These are phyloP conservation scores for Mya arenaria DNA, from an alignment of 1,140 invertebrate species.

Conservation along the genomic window DNA sequence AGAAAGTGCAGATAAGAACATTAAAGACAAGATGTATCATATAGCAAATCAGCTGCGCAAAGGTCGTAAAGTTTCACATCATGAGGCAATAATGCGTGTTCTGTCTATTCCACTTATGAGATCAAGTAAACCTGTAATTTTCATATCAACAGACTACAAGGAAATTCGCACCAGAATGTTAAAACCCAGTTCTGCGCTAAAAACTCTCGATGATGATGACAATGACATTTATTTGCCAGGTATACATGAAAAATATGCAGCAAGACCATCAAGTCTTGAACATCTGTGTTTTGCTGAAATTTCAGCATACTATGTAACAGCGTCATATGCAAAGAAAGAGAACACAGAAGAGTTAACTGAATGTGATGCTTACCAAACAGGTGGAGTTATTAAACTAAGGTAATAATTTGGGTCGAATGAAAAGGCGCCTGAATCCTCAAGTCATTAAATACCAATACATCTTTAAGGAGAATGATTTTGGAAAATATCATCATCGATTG, in stretches of 20 bases:
- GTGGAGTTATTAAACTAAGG: not conserved
- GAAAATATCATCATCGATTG: no score
- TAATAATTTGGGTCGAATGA: slow-evolving; percentile 15
- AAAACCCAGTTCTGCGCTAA: no score
- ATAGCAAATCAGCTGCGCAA: slow-evolving; percentile 28
- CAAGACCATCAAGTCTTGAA: slow-evolving; percentile 17
- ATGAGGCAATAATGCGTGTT: no score
- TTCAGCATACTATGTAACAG: not conserved
- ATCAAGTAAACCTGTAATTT: no score
- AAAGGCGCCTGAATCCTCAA: not conserved
- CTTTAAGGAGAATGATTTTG: no score
- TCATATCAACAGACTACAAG: no score
- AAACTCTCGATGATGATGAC: slow-evolving; percentile 22
- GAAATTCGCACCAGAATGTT: no score
- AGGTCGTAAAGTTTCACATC: slow-evolving; percentile 27
- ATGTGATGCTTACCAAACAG: not conserved
- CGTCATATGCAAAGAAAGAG: not conserved
- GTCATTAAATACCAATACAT: slow-evolving; percentile 23
- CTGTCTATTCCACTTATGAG: no score
- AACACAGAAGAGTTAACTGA: slow-evolving; percentile 14
- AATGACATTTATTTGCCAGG: slow-evolving; percentile 27
- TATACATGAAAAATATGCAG: slow-evolving; percentile 44
- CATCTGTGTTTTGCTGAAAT: slow-evolving; percentile 14
- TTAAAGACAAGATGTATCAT: slow-evolving; percentile 14
- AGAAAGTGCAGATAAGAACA: slow-evolving; percentile 1